Evolutionary conservation across 2,888 invertebrate genomes (phyloP).

Genomic region (Catocala sponsa): DNA sequence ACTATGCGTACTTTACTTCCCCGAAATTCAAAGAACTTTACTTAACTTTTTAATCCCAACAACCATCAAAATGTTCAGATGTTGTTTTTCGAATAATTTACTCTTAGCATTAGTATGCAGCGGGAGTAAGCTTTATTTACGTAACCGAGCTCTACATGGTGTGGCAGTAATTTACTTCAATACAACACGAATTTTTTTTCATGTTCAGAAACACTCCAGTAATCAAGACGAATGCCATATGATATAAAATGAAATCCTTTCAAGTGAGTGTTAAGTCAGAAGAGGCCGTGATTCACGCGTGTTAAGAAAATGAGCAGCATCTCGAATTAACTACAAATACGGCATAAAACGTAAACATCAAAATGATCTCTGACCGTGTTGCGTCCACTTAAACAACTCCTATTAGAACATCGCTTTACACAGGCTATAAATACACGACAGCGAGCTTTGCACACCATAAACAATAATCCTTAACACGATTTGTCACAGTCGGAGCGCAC

Average conservation of each 20-base stretch:
- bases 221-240: constrained; percentile 43
- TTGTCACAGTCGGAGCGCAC: constrained; percentile 69
- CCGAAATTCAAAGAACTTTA: constrained; percentile 11
- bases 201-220: constrained; percentile 29
- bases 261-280: constrained; percentile 68
- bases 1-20: constrained; percentile 11
- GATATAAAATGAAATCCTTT: constrained; percentile 57
- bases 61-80: constrained; percentile 13
- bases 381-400: constrained; percentile 71
- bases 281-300: constrained; percentile 74
- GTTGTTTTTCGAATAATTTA: constrained; percentile 35
- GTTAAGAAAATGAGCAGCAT: constrained; percentile 75
- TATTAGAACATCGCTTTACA: constrained; percentile 61
- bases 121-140: constrained; percentile 38
- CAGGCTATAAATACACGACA: constrained; percentile 70
- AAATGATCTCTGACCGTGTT: constrained; percentile 60
- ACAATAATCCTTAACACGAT: constrained; percentile 75
- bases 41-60: constrained; percentile 16
- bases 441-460: constrained; percentile 74
- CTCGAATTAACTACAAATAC: constrained; percentile 74
- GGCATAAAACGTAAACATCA: constrained; percentile 76
- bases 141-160: constrained; percentile 25
- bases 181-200: constrained; percentile 33
- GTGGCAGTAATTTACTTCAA: constrained; percentile 25
- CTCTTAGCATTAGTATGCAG: constrained; percentile 34